Percentiles rank a stretch among this genome's conserved stretches.
Evolutionary conservation across 1,140 invertebrate genomes (phyloP).

Genomic region (Macrosteles quadrilineatus): DNA sequence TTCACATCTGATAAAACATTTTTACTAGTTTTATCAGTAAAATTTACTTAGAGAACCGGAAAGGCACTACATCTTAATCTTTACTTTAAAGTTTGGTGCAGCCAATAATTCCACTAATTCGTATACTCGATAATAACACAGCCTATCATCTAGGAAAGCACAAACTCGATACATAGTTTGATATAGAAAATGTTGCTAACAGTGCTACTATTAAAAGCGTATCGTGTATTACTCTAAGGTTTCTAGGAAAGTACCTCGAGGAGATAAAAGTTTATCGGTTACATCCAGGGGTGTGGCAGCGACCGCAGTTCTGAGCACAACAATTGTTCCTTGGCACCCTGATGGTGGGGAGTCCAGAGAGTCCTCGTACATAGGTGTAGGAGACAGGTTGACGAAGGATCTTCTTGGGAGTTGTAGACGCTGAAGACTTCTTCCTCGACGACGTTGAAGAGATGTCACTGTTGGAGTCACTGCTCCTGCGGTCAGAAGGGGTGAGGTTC

Average conservation of each 20-base stretch:
- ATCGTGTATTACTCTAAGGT: too few relatives aligned
- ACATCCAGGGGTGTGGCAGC: constrained; percentile 2
- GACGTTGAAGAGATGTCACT: constrained; percentile 26
- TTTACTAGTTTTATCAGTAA: too few relatives aligned
- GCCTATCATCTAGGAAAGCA: background rate
- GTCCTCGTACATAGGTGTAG: constrained; percentile 75
- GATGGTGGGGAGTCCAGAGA: constrained; percentile 76
- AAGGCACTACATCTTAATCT: too few relatives aligned
- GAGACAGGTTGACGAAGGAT: constrained; percentile 72
- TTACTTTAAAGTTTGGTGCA: background rate
- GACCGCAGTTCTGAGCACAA: constrained; percentile 1
- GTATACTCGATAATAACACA: background rate
- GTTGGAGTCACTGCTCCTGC: constrained; percentile 34
- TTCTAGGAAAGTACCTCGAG: background rate
- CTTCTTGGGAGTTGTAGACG: constrained; percentile 51
- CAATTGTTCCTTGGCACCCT: constrained; percentile 45
- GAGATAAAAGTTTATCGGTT: background rate
- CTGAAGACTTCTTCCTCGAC: constrained; percentile 5
- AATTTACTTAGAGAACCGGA: too few relatives aligned
- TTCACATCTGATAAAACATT: too few relatives aligned
- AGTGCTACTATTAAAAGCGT: background rate
- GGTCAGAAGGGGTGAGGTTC: constrained; percentile 16
- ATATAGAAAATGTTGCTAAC: background rate
- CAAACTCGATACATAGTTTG: too few relatives aligned
- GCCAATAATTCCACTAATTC: background rate